A percentile compares a stretch with the other conserved stretches of the same genome.
Conservation (phyloP, 2,888 invertebrate genomes). For the Atethmia centrago region DNA sequence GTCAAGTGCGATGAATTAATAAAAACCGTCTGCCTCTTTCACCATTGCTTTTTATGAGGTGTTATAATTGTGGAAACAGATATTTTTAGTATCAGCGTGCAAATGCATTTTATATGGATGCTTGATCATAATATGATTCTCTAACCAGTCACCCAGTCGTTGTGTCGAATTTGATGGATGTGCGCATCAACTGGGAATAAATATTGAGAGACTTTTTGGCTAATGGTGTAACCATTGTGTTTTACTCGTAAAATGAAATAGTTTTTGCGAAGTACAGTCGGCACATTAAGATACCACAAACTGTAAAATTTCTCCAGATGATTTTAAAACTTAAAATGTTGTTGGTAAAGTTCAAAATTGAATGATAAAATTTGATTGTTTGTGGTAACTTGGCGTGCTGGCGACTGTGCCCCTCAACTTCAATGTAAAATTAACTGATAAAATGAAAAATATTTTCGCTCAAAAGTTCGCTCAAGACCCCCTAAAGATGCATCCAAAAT, state of each 20-base stretch:
- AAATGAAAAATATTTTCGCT: neutral
- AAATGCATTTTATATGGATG: constrained; percentile 57
- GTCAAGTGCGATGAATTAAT: constrained; percentile 60
- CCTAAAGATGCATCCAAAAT: neutral
- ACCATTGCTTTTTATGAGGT: constrained; percentile 59
- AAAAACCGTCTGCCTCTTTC: constrained; percentile 53
- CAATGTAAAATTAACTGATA: neutral
- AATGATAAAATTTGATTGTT: too few relatives aligned
- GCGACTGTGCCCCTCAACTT: too few relatives aligned
- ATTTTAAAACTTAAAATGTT: too few relatives aligned
- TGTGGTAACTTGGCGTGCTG: too few relatives aligned
- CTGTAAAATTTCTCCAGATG: too few relatives aligned
- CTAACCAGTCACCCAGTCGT: constrained; percentile 19
- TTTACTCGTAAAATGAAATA: neutral
- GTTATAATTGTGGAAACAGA: constrained; percentile 65
- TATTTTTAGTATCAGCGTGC: constrained; percentile 52
- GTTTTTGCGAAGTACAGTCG: neutral
- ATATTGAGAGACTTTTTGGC: constrained; percentile 13
- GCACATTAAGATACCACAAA: too few relatives aligned
- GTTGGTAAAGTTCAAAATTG: too few relatives aligned
- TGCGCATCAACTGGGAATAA: constrained; percentile 23
- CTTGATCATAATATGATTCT: constrained; percentile 38
- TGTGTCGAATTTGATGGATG: constrained; percentile 47
- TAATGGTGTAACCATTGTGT: neutral
- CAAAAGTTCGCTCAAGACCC: neutral